Evolutionary conservation across 2,888 invertebrate species (phyloP), one percentile per base, ranked within the genome.

Genomic region (Spialia ferax): DNA sequence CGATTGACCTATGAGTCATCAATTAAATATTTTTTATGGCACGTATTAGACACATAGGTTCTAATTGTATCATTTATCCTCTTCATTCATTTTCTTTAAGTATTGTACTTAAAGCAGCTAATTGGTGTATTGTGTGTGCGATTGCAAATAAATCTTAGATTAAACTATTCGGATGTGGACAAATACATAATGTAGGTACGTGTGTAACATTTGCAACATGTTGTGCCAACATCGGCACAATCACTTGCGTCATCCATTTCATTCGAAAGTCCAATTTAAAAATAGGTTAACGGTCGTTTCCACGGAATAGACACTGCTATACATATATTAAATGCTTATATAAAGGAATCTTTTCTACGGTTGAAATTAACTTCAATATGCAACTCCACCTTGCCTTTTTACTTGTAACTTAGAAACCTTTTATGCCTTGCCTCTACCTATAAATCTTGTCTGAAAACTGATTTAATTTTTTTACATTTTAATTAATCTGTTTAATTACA

Each of bases 271-370:
- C 82, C 86, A 82, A 89, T 90, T 87, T 87, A 87, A 89, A 89
- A 87, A 78, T 91, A 85, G 90, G 90, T 86, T 89, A 90, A 88
- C 83, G 84, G 79, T 77, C 75, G 83, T 85, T 87, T 88, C 87
- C 85, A 82, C 80, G 77, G 79, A 86, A 84, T 79, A 83, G 79
- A 81, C 80, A 81, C 79, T 79, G 74, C 75, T 78, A 77, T 81
- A 86, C 83, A 81, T n/a, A n/a, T n/a, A n/a, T n/a, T n/a, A 81
- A 82, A 81, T 79, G 80, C 72, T 79, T 78, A 78, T 78, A 78
- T 77, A 74, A 73, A 57, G 38, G 22, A 8, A 38, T 75, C 74
- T 79, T 80, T 80, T 78, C 77, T 75, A 74, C 76, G 15, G 6
- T 15, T 15, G 1, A 42, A 42, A 15, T 42, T 42, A 42, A 42